These are phyloP conservation scores for Ypsolopha scabrella DNA, from an alignment of 2,888 invertebrate genomes.

Conservation along the genomic window DNA sequence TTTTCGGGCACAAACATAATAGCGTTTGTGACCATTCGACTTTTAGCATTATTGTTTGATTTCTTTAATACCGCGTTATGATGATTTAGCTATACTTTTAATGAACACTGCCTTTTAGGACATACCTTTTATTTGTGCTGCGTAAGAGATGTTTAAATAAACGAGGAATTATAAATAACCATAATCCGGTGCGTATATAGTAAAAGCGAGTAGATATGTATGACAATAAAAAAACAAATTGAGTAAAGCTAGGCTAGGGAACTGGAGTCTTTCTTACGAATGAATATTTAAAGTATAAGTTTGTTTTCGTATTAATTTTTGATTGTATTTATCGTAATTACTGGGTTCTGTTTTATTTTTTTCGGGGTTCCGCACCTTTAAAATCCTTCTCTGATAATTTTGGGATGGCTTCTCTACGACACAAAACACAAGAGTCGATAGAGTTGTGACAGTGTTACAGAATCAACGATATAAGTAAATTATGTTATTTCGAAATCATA, in stretches of 20 bases:
- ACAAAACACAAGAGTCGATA: neutral
- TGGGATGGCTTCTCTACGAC: neutral
- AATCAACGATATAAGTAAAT: too few species aligned
- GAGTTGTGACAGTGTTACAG: too few species aligned
- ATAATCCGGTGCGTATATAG: constrained; percentile 9
- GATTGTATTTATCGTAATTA: neutral
- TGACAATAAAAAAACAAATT: constrained; percentile 39
- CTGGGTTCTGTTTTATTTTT: neutral
- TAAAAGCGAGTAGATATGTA: constrained; percentile 25
- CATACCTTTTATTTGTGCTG: constrained; percentile 2
- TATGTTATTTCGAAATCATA: too few species aligned
- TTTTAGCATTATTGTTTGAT: too few species aligned
- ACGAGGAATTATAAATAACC: too few species aligned
- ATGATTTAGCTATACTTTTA: too few species aligned
- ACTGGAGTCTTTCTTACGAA: neutral
- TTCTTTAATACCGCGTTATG: too few species aligned
- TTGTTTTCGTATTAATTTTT: neutral
- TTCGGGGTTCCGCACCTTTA: neutral
- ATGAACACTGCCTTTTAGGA: constrained; percentile 1
- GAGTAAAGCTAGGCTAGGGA: constrained; percentile 12
- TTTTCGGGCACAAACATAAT: neutral
- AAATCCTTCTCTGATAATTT: neutral
- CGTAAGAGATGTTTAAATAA: neutral
- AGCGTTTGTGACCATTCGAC: too few species aligned
- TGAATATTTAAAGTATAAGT: neutral